Evolutionary conservation across 1,140 invertebrate genomes (phyloP).

Genomic region (Bombus sylvicola): DNA sequence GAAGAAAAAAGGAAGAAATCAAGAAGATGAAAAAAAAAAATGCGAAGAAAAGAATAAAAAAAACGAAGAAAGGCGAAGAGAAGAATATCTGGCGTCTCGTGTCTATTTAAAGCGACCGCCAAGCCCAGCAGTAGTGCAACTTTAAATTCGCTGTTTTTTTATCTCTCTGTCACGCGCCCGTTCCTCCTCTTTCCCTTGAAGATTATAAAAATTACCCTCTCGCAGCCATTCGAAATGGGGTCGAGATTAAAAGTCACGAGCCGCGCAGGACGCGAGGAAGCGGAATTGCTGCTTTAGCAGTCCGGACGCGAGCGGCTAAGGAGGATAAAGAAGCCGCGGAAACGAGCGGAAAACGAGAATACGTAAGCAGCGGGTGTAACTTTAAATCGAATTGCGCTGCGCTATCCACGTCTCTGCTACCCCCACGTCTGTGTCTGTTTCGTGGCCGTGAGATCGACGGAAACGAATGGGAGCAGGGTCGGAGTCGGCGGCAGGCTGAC

Average conservation of each 20-base stretch:
- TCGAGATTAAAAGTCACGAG: slow-evolving; percentile 68
- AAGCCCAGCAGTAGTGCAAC: slow-evolving; percentile 5
- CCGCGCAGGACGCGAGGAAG: slow-evolving; percentile 1
- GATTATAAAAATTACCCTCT: slow-evolving; percentile 64
- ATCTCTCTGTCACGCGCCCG: neutral
- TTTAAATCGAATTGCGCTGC: slow-evolving; percentile 58
- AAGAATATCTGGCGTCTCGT: neutral
- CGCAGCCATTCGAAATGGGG: slow-evolving; percentile 35
- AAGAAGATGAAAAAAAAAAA: neutral
- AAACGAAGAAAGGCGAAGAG: neutral
- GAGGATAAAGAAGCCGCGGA: slow-evolving; percentile 60
- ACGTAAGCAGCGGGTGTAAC: slow-evolving; percentile 60
- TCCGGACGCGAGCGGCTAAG: slow-evolving; percentile 46
- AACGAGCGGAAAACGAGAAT: slow-evolving; percentile 64
- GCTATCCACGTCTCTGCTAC: neutral
- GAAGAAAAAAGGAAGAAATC: neutral
- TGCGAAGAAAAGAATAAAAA: neutral
- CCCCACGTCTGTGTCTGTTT: no score
- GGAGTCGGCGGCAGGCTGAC: no score
- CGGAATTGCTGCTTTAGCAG: slow-evolving; percentile 61
- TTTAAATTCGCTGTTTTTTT: slow-evolving; percentile 45
- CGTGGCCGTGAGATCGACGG: neutral
- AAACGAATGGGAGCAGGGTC: neutral
- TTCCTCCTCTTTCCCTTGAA: slow-evolving; percentile 2
- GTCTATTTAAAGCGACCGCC: slow-evolving; percentile 43